Percentiles rank a stretch among this genome's conserved stretches.
These are phyloP conservation scores for Channallabes apus DNA, from an alignment of 2,797 vertebrate species.

Conservation along the genomic window DNA sequence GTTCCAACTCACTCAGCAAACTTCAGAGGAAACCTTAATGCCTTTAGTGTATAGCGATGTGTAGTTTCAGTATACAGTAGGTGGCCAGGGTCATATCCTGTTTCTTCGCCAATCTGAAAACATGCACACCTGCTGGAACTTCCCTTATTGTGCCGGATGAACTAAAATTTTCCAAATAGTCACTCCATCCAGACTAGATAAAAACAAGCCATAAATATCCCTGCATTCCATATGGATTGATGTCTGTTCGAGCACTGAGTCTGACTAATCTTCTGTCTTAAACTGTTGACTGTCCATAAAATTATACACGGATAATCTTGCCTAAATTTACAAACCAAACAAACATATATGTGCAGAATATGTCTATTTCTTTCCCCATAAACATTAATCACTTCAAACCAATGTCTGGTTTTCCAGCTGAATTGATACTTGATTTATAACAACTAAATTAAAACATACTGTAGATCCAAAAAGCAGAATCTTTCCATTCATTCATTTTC, in stretches of 20 bases:
- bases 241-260: not conserved
- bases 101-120: constrained; percentile 37
- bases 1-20: constrained; percentile 13
- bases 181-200: constrained; percentile 18
- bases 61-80: constrained; percentile 12
- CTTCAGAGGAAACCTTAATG: constrained; percentile 29
- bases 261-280: not conserved
- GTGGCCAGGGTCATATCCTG: constrained; percentile 39
- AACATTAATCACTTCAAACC: not conserved
- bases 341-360: not conserved
- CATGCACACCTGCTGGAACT: constrained; percentile 43
- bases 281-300: not conserved
- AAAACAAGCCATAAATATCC: constrained; percentile 25
- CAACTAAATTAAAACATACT: not conserved
- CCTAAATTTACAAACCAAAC: too few relatives aligned
- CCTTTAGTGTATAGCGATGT: not conserved
- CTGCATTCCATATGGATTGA: constrained; percentile 15
- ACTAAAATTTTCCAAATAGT: constrained; percentile 41
- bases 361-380: not conserved
- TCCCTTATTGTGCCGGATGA: constrained; percentile 41
- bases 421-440: not conserved
- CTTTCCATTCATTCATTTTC: not conserved
- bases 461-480: not conserved
- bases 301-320: not conserved
- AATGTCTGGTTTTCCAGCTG: not conserved